Base-by-base conservation (phyloP, 2,797 vertebrate genomes). In the Salarias fasciatus region DNA sequence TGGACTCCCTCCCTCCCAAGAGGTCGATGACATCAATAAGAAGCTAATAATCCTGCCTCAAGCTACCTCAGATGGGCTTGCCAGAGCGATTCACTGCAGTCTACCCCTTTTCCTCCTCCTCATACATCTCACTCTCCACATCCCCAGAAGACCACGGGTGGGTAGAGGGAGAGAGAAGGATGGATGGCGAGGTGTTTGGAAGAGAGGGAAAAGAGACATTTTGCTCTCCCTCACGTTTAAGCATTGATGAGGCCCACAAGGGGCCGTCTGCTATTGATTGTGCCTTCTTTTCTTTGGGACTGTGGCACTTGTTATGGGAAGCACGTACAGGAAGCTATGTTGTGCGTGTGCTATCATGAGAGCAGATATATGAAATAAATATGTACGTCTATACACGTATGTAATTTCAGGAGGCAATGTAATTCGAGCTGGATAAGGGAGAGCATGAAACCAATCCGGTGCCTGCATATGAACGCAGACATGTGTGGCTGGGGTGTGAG, bases 21-120 rank as follows among this genome's bases (percentile, higher is more conserved):
- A 86, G 86, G 90, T 90, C 82, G 79, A 89, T 89, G 88, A 91
- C 90, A 90, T 92, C 89, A 92, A 92, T 92, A 91, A 89, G 85
- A 88, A 85, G 81, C 86, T 89, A 91, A 90, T 92, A 92, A 91
- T 88, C 85, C 88, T 79, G 84, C 87, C 79, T 88, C 66, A 40
- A 86, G 75, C 83, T 88, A 85, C 81, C 81, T 89, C 82, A 58
- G 62, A 86, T 69, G 84, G 79, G 80, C 79, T 80, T 54, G 76
- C 79, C 79, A 79, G 63, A 84, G 73, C 56, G 15, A 69, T 79
- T 75, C 72, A 84, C 82, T 81, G 79, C 79, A 83, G 86, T 84
- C 84, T 79, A 72, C 52, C 77, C 73, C 75, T 75, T 75, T 80
- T 81, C 69, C 83, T 80, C 74, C 72, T 69, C 64, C 75, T 75